Conservation (phyloP, 2,888 invertebrate genomes). For the Steinernema scapterisci region DNA sequence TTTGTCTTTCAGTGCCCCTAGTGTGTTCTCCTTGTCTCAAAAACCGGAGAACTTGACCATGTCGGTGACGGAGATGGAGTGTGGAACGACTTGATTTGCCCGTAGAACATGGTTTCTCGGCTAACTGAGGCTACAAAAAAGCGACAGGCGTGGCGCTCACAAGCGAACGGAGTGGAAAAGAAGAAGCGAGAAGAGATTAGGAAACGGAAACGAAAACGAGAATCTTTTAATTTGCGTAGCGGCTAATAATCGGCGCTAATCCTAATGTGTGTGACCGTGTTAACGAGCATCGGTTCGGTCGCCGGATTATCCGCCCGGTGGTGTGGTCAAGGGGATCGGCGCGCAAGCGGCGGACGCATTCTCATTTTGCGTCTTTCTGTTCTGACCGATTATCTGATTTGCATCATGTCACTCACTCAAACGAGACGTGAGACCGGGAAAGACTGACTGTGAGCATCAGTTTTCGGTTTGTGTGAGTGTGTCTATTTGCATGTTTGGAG, state of each 20-base stretch:
- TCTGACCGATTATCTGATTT: slow-evolving; percentile 32
- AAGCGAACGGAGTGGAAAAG: too few relatives aligned
- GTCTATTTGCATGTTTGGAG: neutral
- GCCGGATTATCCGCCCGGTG: slow-evolving; percentile 24
- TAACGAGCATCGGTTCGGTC: slow-evolving; percentile 12
- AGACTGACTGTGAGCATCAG: slow-evolving; percentile 10
- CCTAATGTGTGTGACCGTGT: slow-evolving; percentile 26
- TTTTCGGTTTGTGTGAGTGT: slow-evolving; percentile 26
- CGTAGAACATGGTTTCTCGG: too few relatives aligned
- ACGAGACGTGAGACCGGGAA: neutral
- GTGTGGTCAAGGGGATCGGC: slow-evolving; percentile 21
- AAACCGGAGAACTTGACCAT: slow-evolving; percentile 17
- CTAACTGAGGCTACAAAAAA: neutral
- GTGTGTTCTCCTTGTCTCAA: neutral
- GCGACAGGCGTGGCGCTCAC: neutral
- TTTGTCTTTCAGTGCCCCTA: slow-evolving; percentile 28
- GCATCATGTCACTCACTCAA: slow-evolving; percentile 27
- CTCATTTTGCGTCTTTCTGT: slow-evolving; percentile 26
- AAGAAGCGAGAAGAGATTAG: slow-evolving; percentile 5
- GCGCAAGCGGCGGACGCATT: neutral
- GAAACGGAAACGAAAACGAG: neutral
- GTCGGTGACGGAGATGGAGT: too few relatives aligned
- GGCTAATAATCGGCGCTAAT: slow-evolving; percentile 27
- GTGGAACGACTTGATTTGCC: too few relatives aligned
- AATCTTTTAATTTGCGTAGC: slow-evolving; percentile 22